Conservation (phyloP, 2,113 vertebrate species). For the Paradoxurus hermaphroditus region DNA sequence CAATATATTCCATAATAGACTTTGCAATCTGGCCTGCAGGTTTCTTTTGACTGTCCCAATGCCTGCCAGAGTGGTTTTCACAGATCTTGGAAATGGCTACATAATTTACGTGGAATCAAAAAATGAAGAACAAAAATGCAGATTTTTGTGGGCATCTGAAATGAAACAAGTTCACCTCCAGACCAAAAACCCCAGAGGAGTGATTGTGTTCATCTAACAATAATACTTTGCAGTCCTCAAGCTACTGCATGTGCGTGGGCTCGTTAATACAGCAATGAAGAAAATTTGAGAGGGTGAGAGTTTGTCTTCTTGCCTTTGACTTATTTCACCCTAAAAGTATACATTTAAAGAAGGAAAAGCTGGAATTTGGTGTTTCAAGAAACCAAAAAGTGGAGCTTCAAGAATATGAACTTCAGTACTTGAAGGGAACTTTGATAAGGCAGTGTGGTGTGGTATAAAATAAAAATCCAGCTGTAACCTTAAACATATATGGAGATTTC, state of each 20-base stretch:
- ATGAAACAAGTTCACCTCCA: background rate
- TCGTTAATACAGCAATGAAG: background rate
- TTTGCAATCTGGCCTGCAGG: background rate
- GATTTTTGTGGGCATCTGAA: slow-evolving; percentile 25
- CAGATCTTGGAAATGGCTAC: background rate
- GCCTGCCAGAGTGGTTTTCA: background rate
- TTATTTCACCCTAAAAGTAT: background rate
- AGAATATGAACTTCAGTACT: background rate
- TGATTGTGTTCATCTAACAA: background rate
- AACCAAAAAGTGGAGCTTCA: background rate
- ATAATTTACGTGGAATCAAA: slow-evolving; percentile 16
- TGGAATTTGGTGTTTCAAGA: background rate
- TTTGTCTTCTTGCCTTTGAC: background rate
- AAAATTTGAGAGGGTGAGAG: background rate
- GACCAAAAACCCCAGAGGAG: background rate
- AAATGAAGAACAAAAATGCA: slow-evolving; percentile 51
- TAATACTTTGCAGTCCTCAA: background rate
- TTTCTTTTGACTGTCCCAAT: slow-evolving; percentile 1
- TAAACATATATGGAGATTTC: background rate
- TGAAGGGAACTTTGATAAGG: background rate
- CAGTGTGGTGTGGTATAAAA: background rate
- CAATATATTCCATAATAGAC: slow-evolving; percentile 11
- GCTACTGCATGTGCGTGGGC: background rate
- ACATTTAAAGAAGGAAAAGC: background rate
- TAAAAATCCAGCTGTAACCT: background rate